These are phyloP conservation scores for Myripristis murdjan DNA, from an alignment of 2,797 vertebrate genomes.

Conservation along the genomic window DNA sequence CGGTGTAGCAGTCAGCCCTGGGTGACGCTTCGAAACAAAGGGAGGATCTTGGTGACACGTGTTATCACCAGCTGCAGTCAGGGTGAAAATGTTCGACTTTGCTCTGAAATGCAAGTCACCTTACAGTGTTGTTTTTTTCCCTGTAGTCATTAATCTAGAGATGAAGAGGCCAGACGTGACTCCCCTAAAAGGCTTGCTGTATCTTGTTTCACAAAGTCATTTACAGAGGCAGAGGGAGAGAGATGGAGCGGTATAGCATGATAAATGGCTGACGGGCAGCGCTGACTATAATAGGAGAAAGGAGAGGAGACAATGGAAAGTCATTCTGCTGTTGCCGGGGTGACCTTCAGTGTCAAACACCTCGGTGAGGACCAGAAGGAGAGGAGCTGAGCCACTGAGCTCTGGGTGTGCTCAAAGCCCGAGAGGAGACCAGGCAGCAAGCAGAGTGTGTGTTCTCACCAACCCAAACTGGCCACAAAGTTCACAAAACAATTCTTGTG, in stretches of 20 bases:
- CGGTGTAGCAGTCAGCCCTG: neutral
- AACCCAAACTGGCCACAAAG: neutral
- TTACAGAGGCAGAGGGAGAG: constrained; percentile 26
- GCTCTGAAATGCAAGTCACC: constrained; percentile 28
- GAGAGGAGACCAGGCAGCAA: neutral
- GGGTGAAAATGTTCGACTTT: constrained; percentile 2
- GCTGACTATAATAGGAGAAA: constrained; percentile 67
- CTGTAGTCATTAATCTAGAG: constrained; percentile 14
- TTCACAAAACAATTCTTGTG: neutral
- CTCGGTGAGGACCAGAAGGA: constrained; percentile 47
- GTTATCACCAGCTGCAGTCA: constrained; percentile 7
- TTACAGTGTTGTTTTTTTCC: neutral
- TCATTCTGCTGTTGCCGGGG: constrained; percentile 59
- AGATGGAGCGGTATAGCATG: constrained; percentile 42
- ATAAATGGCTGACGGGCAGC: constrained; percentile 60
- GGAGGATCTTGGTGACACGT: constrained; percentile 16
- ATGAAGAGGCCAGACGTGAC: constrained; percentile 13
- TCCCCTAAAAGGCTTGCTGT: constrained; percentile 29
- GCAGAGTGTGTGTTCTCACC: neutral
- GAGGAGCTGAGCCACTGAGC: constrained; percentile 29
- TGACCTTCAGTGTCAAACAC: constrained; percentile 70
- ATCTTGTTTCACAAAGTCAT: constrained; percentile 65
- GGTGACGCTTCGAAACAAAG: constrained; percentile 31
- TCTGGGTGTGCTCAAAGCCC: constrained; percentile 14
- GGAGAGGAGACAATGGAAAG: constrained; percentile 41